phyloP scores from a whole-genome alignment of 2,888 invertebrate species.

The Idaea aversata region DNA sequence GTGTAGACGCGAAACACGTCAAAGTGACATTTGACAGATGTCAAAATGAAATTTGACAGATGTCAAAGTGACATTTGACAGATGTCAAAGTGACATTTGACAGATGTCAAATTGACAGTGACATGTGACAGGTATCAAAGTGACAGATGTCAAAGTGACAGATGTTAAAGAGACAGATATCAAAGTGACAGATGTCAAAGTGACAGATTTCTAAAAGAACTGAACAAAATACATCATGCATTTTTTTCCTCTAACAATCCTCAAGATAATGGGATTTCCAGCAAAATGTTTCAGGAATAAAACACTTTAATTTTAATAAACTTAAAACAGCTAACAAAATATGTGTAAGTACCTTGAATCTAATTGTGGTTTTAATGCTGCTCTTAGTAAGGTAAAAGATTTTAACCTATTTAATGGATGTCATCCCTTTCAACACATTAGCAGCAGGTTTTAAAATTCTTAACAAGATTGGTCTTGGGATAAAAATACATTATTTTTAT shows the following conservation, averaged over 20 bases:
- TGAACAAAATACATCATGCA: neutral
- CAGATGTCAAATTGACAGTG: too few species aligned
- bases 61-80: too few species aligned
- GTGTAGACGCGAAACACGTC: too few species aligned
- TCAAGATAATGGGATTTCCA: neutral
- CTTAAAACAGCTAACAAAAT: neutral
- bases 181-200: too few species aligned
- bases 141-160: too few species aligned
- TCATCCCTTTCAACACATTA: constrained; percentile 62
- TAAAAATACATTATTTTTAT: constrained; percentile 19
- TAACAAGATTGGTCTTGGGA: constrained; percentile 32
- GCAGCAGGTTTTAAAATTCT: constrained; percentile 54
- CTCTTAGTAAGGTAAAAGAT: constrained; percentile 50
- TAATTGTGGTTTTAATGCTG: constrained; percentile 28
- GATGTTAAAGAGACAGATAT: too few species aligned
- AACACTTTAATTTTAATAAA: constrained; percentile 2
- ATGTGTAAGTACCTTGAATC: constrained; percentile 14
- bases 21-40: too few species aligned
- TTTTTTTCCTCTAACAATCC: neutral
- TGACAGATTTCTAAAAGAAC: neutral
- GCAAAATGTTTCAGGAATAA: neutral
- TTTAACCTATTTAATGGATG: constrained; percentile 62
- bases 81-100: too few species aligned
- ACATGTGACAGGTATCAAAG: too few species aligned
- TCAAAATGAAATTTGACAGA: too few species aligned